Evolutionary conservation across 1,140 invertebrate species (phyloP), one percentile per base, ranked within the genome.

Genomic region (Brachionus asplanchnoidis): DNA sequence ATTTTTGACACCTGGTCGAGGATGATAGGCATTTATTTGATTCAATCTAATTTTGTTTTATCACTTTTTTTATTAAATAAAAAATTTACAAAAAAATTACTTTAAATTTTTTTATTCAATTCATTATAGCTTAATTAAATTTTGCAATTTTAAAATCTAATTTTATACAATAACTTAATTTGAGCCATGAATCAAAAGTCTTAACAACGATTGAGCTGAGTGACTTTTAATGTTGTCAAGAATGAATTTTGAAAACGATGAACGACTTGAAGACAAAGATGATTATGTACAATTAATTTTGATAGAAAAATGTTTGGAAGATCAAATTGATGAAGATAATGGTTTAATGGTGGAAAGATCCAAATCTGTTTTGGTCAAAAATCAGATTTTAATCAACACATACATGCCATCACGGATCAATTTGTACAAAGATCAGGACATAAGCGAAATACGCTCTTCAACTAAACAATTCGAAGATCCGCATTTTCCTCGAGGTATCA

Each of bases 401-500:
- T 77, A 77, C 12, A 77, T 14, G 26, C 73, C 73, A 50, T 20
- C n/a, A 9, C n/a, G 11, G 20, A 28, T 77, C 2, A 77, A 50
- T 50, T 77, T 77, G 32, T 77, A 50, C 20, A 50, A 77, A 50
- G 32, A 77, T 26, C 73, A 77, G 23, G 73, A 77, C n/a, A 77
- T 77, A 44, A 77, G 28, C 12, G 23, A 50, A 11, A 77, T 77
- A 50, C 73, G 73, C 11, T 26, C 17, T 50, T 26, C 20, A 4
- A 53, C 46, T 12, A 77, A 50, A 26, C 20, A 20, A 36, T 77
- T 77, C 17, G 32, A 46, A 77, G 73, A 77, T 28, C 20, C 17
- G 2, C 50, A 46, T 11, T 77, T 77, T 53, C 73, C 46, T 14
- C 14, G 20, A 14, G 42, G 14, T 23, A 77, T 50, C 4, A 46